phyloP scores from a whole-genome alignment of 2,797 vertebrate genomes.

The Notoglanidium macrostoma region DNA sequence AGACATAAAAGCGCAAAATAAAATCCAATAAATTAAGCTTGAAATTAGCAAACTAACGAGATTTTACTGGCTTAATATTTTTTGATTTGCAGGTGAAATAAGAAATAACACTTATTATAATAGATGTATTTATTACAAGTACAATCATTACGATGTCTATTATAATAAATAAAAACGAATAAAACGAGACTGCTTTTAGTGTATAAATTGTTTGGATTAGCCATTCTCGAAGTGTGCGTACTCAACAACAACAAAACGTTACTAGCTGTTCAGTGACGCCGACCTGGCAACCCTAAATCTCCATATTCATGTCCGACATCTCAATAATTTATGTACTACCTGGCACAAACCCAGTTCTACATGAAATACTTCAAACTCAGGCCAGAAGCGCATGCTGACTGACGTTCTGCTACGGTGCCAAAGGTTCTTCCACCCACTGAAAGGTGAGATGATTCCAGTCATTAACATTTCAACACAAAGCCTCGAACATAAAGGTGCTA shows the following conservation, averaged over 20 bases:
- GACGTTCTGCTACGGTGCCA: conserved; percentile 12
- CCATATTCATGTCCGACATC: not conserved
- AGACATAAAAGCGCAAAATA: not conserved
- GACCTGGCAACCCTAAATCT: not conserved
- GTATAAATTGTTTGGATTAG: not conserved
- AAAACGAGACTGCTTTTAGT: not conserved
- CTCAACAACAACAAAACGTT: not conserved
- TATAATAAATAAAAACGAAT: not conserved
- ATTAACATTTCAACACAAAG: conserved; percentile 14
- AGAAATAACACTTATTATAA: not conserved
- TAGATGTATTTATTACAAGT: not conserved
- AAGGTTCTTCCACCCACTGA: not conserved
- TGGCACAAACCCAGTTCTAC: not conserved
- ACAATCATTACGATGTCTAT: not conserved
- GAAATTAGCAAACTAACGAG: not conserved
- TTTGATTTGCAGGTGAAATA: no score
- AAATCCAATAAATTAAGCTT: not conserved
- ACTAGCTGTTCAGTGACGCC: no score
- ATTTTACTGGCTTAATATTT: not conserved
- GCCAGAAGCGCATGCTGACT: conserved; percentile 13
- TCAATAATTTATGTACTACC: not conserved
- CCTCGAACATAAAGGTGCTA: conserved; percentile 14
- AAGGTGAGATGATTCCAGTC: not conserved
- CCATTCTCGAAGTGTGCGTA: not conserved
- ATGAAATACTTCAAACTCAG: not conserved